These are phyloP conservation scores for Sakesphorus luctuosus DNA, from an alignment of 2,113 vertebrate species.

Conservation along the genomic window DNA sequence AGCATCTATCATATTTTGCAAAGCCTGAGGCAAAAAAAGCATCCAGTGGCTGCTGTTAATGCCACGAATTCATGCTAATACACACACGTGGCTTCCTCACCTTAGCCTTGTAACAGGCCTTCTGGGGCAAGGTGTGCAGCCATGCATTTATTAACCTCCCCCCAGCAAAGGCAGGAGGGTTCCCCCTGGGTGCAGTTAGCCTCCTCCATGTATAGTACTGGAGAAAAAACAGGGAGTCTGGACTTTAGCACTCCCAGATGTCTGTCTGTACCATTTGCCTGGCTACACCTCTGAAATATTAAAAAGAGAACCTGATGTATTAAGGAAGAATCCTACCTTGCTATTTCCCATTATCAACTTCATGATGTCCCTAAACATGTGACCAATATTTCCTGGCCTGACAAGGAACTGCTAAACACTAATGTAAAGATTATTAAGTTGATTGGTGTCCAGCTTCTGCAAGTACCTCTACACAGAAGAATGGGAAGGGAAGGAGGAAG, in stretches of 20 bases:
- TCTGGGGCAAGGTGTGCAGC: conserved; percentile 31
- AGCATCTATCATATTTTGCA: background rate
- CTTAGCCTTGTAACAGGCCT: conserved; percentile 23
- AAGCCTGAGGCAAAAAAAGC: conserved; percentile 11
- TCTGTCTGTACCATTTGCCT: background rate
- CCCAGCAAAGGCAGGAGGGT: background rate
- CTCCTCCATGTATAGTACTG: background rate
- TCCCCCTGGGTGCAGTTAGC: conserved; percentile 5
- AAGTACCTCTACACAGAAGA: background rate
- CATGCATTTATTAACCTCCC: conserved; percentile 43
- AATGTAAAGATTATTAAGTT: background rate
- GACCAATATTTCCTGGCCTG: background rate
- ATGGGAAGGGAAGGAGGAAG: background rate
- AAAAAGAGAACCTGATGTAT: background rate
- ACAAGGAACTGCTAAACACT: background rate
- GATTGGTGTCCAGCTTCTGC: background rate
- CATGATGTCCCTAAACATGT: background rate
- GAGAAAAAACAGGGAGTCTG: background rate
- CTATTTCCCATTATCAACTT: background rate
- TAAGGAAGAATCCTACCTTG: background rate
- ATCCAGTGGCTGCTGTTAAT: conserved; percentile 15
- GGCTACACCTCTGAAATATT: background rate
- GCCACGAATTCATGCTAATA: conserved; percentile 28
- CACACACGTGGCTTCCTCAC: background rate
- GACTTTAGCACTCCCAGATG: background rate